These are phyloP conservation scores for Drosophila mauritiana DNA, from an alignment of 1,140 invertebrate species.

Conservation along the genomic window DNA sequence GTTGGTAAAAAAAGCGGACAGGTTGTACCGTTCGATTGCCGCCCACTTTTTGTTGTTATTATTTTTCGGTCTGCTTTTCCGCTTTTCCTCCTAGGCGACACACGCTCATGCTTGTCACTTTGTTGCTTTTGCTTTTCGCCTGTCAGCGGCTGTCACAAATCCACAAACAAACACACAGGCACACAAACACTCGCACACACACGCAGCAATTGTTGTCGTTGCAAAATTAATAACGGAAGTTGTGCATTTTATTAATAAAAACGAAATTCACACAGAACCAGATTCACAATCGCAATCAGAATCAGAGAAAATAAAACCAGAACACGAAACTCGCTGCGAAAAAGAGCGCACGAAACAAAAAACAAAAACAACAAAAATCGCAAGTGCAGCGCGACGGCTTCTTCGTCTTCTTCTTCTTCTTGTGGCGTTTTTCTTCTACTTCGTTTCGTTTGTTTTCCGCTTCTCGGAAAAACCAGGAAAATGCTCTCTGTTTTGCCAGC, in stretches of 20 bases:
- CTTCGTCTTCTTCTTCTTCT: conserved; percentile 2
- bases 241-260: conserved; percentile 84
- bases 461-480: conserved; percentile 40
- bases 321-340: conserved; percentile 33
- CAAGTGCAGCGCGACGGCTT: conserved; percentile 30
- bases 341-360: background rate
- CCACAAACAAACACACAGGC: too few species aligned
- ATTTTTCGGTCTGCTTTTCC: conserved; percentile 1
- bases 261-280: conserved; percentile 64
- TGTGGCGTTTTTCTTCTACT: conserved; percentile 12
- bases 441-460: conserved; percentile 29
- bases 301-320: conserved; percentile 43
- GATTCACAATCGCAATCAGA: conserved; percentile 44
- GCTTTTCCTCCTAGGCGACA: conserved; percentile 22
- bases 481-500: conserved; percentile 6
- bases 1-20: conserved; percentile 28
- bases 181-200: conserved; percentile 12
- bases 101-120: conserved; percentile 44
- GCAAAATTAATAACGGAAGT: conserved; percentile 84
- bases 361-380: conserved; percentile 10
- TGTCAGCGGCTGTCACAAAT: conserved; percentile 44
- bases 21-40: conserved; percentile 41
- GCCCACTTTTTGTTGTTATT: conserved; percentile 5
- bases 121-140: conserved; percentile 28
- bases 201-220: conserved; percentile 71